Percentiles rank a stretch among this genome's conserved stretches.
These are phyloP conservation scores for Menura novaehollandiae DNA, from an alignment of 2,113 vertebrate genomes.

Conservation along the genomic window DNA sequence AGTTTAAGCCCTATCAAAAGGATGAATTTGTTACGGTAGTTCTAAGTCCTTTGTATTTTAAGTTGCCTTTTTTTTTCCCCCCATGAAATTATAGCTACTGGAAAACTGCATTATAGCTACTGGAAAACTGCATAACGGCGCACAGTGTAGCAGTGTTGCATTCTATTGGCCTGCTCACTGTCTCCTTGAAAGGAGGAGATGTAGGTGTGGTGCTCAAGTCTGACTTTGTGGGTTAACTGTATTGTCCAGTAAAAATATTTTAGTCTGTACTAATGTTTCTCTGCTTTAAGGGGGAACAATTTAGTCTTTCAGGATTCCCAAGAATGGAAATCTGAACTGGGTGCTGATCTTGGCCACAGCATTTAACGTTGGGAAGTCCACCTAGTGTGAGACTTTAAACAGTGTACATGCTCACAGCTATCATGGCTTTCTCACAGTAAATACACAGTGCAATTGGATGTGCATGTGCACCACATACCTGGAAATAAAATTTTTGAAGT, in stretches of 20 bases:
- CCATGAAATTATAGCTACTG: not conserved
- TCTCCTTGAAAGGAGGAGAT: not conserved
- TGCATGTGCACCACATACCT: not conserved
- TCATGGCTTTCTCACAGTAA: not conserved
- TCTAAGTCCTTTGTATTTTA: not conserved
- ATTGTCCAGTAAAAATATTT: conserved; percentile 18
- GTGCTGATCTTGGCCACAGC: not conserved
- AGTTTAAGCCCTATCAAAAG: conserved; percentile 70
- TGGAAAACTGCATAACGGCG: not conserved
- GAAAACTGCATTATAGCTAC: not conserved
- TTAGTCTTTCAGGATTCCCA: not conserved
- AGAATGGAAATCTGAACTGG: not conserved
- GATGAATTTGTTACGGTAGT: conserved; percentile 76
- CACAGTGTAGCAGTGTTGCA: not conserved
- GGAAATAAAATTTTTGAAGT: not conserved
- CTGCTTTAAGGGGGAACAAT: not conserved
- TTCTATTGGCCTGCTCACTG: not conserved
- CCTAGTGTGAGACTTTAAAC: not conserved
- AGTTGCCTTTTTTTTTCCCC: accelerated
- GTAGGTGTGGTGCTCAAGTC: not conserved
- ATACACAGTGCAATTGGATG: not conserved
- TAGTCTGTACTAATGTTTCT: not conserved
- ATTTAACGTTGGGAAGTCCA: not conserved
- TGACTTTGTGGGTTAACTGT: not conserved
- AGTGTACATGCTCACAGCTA: not conserved